phyloP scores from a whole-genome alignment of 2,113 vertebrate species.

The Phocoena phocoena region DNA sequence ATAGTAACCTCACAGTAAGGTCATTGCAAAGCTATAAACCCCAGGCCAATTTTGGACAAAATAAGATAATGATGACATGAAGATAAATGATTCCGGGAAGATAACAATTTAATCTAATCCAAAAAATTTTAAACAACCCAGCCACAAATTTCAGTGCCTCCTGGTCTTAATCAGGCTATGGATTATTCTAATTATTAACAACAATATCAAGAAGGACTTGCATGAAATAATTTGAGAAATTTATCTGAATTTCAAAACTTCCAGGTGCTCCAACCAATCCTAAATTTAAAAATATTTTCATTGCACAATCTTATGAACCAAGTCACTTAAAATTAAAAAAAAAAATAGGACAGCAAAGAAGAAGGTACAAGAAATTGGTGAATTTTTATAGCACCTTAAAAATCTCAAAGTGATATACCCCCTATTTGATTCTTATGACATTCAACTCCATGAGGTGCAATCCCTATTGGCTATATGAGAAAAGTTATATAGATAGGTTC shows the following conservation, averaged over 20 bases:
- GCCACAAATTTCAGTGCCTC: not conserved
- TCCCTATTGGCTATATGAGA: not conserved
- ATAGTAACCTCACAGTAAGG: not conserved
- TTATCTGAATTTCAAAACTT: slow-evolving; percentile 42
- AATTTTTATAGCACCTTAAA: not conserved
- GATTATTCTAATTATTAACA: slow-evolving; percentile 16
- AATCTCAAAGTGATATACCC: not conserved
- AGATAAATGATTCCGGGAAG: not conserved
- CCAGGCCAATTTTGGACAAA: not conserved
- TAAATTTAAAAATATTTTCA: slow-evolving; percentile 32
- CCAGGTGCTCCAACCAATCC: not conserved
- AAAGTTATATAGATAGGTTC: not conserved
- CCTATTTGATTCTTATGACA: not conserved
- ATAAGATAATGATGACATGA: not conserved
- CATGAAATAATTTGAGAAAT: slow-evolving; percentile 18
- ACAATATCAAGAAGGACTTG: not conserved
- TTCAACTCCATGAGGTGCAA: not conserved
- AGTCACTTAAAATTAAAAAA: not conserved
- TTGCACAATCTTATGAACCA: not conserved
- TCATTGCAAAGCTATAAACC: not conserved
- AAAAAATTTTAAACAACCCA: slow-evolving; percentile 2
- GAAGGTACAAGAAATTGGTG: not conserved
- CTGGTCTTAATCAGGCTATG: not conserved
- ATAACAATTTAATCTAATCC: not conserved
- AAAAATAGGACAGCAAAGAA: not conserved